Conservation (phyloP, 2,113 vertebrate genomes). For the Cettia cetti region DNA sequence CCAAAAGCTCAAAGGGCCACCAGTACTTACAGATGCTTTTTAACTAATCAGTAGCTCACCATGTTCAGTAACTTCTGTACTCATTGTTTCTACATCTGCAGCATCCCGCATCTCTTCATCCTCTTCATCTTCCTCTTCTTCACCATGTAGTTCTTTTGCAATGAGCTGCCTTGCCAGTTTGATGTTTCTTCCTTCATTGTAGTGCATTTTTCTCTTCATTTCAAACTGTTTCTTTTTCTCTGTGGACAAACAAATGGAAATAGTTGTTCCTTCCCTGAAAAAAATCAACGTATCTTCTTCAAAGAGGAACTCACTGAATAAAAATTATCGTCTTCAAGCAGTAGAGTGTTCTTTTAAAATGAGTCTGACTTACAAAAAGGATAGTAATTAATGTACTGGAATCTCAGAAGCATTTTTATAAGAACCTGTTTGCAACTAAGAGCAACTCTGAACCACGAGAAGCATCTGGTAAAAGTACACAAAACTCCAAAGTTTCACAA, state of each 20-base stretch:
- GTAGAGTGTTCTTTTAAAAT: neutral
- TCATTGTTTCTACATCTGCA: slow-evolving; percentile 78
- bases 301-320: neutral
- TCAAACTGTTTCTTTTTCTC: slow-evolving; percentile 94
- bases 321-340: neutral
- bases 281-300: neutral
- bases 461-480: neutral
- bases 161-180: slow-evolving; percentile 94
- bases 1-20: neutral
- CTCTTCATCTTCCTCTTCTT: slow-evolving; percentile 76
- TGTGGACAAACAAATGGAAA: slow-evolving; percentile 27
- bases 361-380: neutral
- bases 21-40: neutral
- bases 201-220: slow-evolving; percentile 98
- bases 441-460: neutral
- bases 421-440: neutral
- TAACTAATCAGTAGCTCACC: slow-evolving; percentile 57
- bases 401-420: neutral
- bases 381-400: neutral
- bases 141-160: slow-evolving; percentile 86
- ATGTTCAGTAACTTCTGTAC: slow-evolving; percentile 52
- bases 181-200: slow-evolving; percentile 96
- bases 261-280: neutral
- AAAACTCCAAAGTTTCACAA: neutral
- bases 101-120: slow-evolving; percentile 86